Evolutionary conservation across 2,888 invertebrate species (phyloP).

Genomic region (Caenorhabditis panamensis): DNA sequence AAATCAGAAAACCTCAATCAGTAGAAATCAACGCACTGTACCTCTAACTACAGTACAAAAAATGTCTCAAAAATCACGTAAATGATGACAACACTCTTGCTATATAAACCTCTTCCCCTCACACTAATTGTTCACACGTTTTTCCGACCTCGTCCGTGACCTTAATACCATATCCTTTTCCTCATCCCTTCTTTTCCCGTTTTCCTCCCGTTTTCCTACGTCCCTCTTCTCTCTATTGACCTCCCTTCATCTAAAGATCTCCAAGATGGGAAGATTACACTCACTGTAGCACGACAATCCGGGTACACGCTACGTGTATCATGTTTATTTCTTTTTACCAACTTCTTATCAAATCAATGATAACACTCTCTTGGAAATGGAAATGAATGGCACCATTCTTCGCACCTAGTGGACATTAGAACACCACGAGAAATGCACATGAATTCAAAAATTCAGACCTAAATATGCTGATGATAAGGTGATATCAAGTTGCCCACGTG

Average conservation of each 20-base stretch:
- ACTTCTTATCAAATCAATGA: not conserved
- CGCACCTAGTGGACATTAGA: not conserved
- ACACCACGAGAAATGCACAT: conserved; percentile 47
- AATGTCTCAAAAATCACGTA: conserved; percentile 31
- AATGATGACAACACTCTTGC: conserved; percentile 23
- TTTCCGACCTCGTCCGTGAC: conserved; percentile 37
- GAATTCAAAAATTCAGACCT: not conserved
- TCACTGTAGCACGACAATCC: conserved; percentile 15
- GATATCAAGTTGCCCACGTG: conserved; percentile 20
- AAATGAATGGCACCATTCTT: conserved; percentile 28
- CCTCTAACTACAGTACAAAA: conserved; percentile 2
- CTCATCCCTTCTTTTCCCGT: not conserved
- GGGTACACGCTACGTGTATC: conserved; percentile 34
- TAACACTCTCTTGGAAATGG: conserved; percentile 8
- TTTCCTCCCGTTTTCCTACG: not conserved
- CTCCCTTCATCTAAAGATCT: not conserved
- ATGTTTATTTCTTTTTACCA: conserved; percentile 5
- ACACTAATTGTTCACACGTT: conserved; percentile 7
- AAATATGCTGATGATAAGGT: conserved; percentile 27
- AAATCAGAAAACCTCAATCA: not conserved
- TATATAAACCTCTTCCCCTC: conserved; percentile 17
- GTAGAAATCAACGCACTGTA: not conserved
- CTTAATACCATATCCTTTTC: conserved; percentile 33
- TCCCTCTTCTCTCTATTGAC: not conserved
- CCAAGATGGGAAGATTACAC: not conserved